These are phyloP conservation scores for Lochmaea capreae DNA, from an alignment of 2,888 invertebrate species.

Conservation along the genomic window DNA sequence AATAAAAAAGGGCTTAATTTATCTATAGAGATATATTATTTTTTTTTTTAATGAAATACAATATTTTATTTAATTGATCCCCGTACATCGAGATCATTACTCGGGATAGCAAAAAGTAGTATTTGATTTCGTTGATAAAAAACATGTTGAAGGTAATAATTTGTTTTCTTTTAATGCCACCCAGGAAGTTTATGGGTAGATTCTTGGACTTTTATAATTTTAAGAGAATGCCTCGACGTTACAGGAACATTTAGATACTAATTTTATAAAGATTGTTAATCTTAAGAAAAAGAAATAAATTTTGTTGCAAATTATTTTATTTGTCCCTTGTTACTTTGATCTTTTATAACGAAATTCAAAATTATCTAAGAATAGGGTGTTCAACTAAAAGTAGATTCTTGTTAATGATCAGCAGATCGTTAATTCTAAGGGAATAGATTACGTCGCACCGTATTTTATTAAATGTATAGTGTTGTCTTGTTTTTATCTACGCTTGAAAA, in stretches of 20 bases:
- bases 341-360: no score
- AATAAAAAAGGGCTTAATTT: not conserved
- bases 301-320: not conserved
- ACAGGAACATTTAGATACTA: not conserved
- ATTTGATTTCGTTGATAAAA: constrained; percentile 38
- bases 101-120: constrained; percentile 25
- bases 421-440: no score
- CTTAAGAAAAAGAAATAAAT: not conserved
- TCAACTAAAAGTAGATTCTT: no score
- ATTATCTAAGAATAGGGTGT: no score
- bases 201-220: not conserved
- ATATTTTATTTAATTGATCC: constrained; percentile 10
- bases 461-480: no score
- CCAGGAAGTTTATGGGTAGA: constrained; percentile 16
- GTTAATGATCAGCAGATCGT: no score
- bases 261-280: not conserved
- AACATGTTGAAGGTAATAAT: constrained; percentile 31
- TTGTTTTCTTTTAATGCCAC: constrained; percentile 33
- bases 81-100: constrained; percentile 11
- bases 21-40: not conserved
- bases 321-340: no score
- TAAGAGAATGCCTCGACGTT: not conserved
- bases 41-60: constrained; percentile 10
- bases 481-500: no score
- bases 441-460: no score